phyloP scores from a whole-genome alignment of 2,797 vertebrate species.

The Silurus aristotelis region DNA sequence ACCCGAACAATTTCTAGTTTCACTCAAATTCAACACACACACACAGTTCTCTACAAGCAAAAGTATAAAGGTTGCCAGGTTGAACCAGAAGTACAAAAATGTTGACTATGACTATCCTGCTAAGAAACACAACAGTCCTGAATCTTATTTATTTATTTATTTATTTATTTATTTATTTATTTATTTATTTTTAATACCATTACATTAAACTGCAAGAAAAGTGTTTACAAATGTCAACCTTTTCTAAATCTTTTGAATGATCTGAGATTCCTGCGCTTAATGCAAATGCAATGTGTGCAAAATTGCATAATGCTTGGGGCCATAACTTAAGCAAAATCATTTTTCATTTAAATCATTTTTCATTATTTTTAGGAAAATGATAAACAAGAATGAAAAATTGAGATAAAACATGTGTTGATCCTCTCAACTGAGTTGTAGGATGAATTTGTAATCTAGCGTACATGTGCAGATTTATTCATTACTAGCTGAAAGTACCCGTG shows the following conservation, averaged over 20 bases:
- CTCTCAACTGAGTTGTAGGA: not conserved
- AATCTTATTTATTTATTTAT: not conserved
- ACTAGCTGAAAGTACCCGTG: too few relatives aligned
- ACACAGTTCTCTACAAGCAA: not conserved
- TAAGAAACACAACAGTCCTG: not conserved
- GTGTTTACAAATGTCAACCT: not conserved
- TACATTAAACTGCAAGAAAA: not conserved
- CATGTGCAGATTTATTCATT: too few relatives aligned
- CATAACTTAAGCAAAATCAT: too few relatives aligned
- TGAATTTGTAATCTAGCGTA: too few relatives aligned
- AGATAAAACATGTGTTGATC: not conserved
- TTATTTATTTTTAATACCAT: not conserved
- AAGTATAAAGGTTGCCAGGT: not conserved
- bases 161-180: not conserved
- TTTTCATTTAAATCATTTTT: too few relatives aligned
- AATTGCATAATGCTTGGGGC: too few relatives aligned
- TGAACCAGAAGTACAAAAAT: not conserved
- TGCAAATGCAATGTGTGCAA: too few relatives aligned
- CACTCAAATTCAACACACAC: slow-evolving; percentile 3
- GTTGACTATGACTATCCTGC: not conserved
- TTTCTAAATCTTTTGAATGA: not conserved
- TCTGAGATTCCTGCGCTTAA: too few relatives aligned
- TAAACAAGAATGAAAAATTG: too few relatives aligned
- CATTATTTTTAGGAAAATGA: too few relatives aligned
- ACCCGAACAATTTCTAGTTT: slow-evolving; percentile 8